Conservation (phyloP, 2,113 vertebrate genomes). For the Thamnophis sirtalis region DNA sequence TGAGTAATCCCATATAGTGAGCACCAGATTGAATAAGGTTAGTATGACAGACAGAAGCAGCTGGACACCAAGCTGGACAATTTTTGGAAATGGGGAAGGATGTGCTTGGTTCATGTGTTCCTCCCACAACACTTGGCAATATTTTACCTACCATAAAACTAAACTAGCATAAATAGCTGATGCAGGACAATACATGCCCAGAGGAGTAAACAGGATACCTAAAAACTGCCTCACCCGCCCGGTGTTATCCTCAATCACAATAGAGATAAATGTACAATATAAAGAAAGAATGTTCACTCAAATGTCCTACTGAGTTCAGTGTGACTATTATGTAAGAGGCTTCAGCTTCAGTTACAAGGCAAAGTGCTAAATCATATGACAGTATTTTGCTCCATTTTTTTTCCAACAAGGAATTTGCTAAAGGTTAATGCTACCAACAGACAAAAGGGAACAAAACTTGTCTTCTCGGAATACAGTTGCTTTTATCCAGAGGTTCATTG, state of each 20-base stretch:
- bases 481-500: not conserved
- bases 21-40: not conserved
- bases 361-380: not conserved
- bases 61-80: not conserved
- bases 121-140: not conserved
- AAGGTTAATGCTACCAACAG: not conserved
- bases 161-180: not conserved
- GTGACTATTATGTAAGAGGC: not conserved
- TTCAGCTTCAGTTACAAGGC: not conserved
- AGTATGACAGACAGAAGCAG: not conserved
- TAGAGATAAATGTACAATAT: not conserved
- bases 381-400: not conserved
- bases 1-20: not conserved
- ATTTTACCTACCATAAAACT: not conserved
- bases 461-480: not conserved
- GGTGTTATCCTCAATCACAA: not conserved
- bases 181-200: not conserved
- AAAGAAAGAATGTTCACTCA: not conserved
- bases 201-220: not conserved
- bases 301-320: not conserved
- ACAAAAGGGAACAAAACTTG: not conserved
- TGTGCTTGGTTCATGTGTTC: not conserved
- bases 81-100: not conserved
- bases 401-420: not conserved
- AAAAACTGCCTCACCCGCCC: not conserved